Evolutionary conservation across 2,888 invertebrate genomes (phyloP), one percentile per base, ranked within the genome.

Genomic region (Thecophora atra): DNA sequence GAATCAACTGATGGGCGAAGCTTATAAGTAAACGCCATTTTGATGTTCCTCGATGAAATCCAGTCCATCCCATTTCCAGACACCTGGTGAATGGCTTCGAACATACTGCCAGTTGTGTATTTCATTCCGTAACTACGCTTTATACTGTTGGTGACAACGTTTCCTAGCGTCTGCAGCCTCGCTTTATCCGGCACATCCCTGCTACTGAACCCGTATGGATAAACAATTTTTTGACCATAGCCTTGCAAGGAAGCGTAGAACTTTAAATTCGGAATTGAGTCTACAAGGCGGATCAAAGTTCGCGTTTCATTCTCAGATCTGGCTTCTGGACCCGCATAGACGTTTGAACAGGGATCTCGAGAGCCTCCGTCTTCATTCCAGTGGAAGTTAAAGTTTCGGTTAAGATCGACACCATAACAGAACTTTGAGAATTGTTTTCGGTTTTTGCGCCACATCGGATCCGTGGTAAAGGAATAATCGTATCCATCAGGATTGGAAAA

Each of bases 401-500:
- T 95, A 0, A 92, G 90, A 84, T 95, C 94, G 0, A 90, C 90
- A 6, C 94, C 94, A 73, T 85, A 84, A 66, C 89, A 84, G 83
- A 77, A 91, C 90, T 11, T 64, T 65, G 13, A 88, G 47, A 88
- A 88, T 0, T 86, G 88, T 71, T 86, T 87, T 42, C 92, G 87
- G 1, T 91, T 92, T 79, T 92, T 92, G 24, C 90, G 84, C 92
- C 92, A 92, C 75, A 90, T 76, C 52, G 92, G 89, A 54, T 89
- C 90, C 51, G 72, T 74, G 79, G 83, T n/a, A 88, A 88, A 80
- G 0, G 92, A 89, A 81, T 89, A 92, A 58, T 89, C 90, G 78
- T 91, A 93, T 1, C 94, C 94, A 86, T 95, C 94, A 6, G 93
- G 93, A 83, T 95, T 94, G n/a, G 91, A 84, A 19, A 91, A 86